These are phyloP conservation scores for Rhagologus leucostigma DNA, from an alignment of 2,113 vertebrate genomes.

Conservation along the genomic window DNA sequence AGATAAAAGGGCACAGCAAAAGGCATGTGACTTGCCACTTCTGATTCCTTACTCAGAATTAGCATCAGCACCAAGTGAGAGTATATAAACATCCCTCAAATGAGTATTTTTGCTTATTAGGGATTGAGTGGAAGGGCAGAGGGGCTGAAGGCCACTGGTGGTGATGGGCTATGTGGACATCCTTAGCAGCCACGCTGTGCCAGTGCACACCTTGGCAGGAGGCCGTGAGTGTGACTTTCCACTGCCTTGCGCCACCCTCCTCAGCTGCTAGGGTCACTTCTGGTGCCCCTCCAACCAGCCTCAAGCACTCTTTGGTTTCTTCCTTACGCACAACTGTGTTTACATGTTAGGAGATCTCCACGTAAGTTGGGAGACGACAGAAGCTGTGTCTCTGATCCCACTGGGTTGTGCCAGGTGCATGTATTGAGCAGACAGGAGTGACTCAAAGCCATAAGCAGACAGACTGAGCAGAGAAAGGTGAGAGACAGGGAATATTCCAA, in stretches of 20 bases:
- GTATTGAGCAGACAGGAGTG: neutral
- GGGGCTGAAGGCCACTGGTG: neutral
- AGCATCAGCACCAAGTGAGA: neutral
- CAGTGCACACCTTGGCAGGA: neutral
- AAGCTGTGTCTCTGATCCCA: neutral
- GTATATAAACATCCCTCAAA: neutral
- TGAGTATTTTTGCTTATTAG: neutral
- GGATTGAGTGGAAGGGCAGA: neutral
- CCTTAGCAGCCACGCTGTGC: neutral
- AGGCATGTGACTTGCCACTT: neutral
- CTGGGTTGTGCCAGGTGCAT: neutral
- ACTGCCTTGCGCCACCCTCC: neutral
- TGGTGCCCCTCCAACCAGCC: neutral
- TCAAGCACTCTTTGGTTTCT: neutral
- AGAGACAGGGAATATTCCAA: constrained; percentile 31
- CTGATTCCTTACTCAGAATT: neutral
- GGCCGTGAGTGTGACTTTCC: neutral
- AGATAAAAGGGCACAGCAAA: neutral
- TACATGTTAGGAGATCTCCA: neutral
- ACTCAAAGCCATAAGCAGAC: neutral
- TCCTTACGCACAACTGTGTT: neutral
- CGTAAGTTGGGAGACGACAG: neutral
- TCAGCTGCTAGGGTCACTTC: neutral
- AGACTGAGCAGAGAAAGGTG: neutral
- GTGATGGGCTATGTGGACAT: neutral